A percentile compares a stretch with the other conserved stretches of the same genome.
Evolutionary conservation across 2,113 vertebrate species (phyloP).

Genomic region (Macquaria ambigua): DNA sequence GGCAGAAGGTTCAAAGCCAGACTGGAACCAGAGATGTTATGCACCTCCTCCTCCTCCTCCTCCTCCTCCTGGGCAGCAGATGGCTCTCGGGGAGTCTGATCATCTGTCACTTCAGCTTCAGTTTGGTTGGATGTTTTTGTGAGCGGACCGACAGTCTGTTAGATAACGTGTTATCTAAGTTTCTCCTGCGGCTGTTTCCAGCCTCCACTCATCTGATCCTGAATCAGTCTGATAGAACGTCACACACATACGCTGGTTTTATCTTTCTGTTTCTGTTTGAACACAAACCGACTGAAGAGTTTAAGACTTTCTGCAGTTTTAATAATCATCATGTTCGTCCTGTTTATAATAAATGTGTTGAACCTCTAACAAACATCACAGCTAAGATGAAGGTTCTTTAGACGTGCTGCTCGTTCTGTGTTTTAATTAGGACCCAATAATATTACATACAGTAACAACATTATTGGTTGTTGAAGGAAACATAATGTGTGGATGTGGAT

Average conservation of each 20-base stretch:
- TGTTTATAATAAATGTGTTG: background rate
- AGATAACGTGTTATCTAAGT: conserved; percentile 56
- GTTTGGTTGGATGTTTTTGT: too few species aligned
- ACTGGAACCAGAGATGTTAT: too few species aligned
- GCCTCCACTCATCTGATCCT: conserved; percentile 9
- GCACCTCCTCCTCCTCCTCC: background rate
- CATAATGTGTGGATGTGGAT: background rate
- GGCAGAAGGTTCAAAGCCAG: too few species aligned
- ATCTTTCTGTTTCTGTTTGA: background rate
- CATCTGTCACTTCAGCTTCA: too few species aligned
- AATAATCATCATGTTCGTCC: too few species aligned
- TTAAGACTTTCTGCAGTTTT: too few species aligned
- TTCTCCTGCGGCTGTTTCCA: conserved; percentile 37
- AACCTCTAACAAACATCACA: background rate
- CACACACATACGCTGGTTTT: background rate
- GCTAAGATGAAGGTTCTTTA: too few species aligned
- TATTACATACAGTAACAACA: background rate
- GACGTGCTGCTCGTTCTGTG: too few species aligned
- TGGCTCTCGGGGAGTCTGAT: background rate
- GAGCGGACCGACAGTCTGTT: conserved; percentile 20
- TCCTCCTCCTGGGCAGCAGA: conserved; percentile 8
- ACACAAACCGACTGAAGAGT: too few species aligned
- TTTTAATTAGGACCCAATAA: background rate
- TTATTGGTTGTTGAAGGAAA: background rate
- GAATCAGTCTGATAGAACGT: background rate